Percentiles rank a stretch among this genome's conserved stretches.
phyloP scores from a whole-genome alignment of 2,797 vertebrate genomes.

The Eulemur albifrons region DNA sequence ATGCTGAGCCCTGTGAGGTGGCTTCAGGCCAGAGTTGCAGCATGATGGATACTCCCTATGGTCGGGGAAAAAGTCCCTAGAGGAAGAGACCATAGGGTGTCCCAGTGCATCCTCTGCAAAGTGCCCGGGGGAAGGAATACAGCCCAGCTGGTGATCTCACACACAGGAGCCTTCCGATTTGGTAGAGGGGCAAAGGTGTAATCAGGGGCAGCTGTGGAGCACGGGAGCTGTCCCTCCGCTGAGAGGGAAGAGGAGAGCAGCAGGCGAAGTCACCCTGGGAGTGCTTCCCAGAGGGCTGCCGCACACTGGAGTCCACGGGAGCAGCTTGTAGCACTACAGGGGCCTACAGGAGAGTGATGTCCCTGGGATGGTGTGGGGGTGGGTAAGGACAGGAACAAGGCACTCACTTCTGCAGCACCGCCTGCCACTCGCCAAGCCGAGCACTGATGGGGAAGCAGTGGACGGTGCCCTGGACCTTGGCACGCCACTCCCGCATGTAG shows the following conservation, averaged over 20 bases:
- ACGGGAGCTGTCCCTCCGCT: background rate
- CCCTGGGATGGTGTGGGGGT: background rate
- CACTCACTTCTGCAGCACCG: constrained; percentile 97
- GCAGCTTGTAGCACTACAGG: background rate
- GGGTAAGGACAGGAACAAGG: background rate
- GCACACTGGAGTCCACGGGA: background rate
- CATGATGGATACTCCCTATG: background rate
- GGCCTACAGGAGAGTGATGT: background rate
- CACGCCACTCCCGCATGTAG: constrained; percentile 98
- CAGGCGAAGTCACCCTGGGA: background rate
- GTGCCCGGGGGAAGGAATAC: background rate
- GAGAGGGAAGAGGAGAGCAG: background rate
- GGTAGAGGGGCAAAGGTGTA: background rate
- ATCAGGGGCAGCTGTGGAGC: constrained; percentile 1
- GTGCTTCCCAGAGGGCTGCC: background rate
- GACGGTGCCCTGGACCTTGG: constrained; percentile 97
- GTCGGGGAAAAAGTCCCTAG: background rate
- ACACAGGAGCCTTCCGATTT: background rate
- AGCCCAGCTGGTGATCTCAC: background rate
- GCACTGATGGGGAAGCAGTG: constrained; percentile 96
- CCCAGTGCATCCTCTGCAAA: constrained; percentile 14
- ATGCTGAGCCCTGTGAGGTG: background rate
- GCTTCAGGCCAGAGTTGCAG: background rate
- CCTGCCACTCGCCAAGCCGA: constrained; percentile 97
- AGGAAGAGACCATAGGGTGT: constrained; percentile 17